phyloP scores from a whole-genome alignment of 2,797 vertebrate genomes.

The Hapalemur alaotrensis region DNA sequence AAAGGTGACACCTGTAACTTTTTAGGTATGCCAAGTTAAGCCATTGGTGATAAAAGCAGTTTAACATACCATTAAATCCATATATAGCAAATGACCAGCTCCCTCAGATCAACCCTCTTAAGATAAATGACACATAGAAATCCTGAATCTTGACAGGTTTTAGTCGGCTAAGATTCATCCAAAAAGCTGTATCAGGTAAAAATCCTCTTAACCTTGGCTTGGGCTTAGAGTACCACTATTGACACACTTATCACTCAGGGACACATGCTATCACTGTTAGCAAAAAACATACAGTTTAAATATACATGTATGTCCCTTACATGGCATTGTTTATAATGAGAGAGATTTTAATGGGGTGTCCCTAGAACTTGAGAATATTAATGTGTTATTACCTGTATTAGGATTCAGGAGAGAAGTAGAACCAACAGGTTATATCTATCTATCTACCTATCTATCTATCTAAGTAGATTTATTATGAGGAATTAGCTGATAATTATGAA shows the following conservation, averaged over 20 bases:
- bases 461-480: background rate
- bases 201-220: background rate
- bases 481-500: background rate
- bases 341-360: background rate
- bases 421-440: background rate
- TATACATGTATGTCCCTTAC: background rate
- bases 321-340: background rate
- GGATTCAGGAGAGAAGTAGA: background rate
- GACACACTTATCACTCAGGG: background rate
- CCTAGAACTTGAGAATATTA: background rate
- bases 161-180: background rate
- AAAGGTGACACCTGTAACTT: background rate
- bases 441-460: background rate
- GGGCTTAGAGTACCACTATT: background rate
- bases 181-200: background rate
- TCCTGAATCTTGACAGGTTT: background rate
- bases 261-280: background rate
- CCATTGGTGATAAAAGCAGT: background rate
- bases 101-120: background rate
- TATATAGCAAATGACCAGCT: background rate
- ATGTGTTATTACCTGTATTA: background rate
- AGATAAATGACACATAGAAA: background rate
- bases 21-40: background rate
- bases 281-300: background rate
- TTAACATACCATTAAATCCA: background rate